Base-by-base conservation (phyloP, 2,113 vertebrate species). In the Psilopsiagon aymara region DNA sequence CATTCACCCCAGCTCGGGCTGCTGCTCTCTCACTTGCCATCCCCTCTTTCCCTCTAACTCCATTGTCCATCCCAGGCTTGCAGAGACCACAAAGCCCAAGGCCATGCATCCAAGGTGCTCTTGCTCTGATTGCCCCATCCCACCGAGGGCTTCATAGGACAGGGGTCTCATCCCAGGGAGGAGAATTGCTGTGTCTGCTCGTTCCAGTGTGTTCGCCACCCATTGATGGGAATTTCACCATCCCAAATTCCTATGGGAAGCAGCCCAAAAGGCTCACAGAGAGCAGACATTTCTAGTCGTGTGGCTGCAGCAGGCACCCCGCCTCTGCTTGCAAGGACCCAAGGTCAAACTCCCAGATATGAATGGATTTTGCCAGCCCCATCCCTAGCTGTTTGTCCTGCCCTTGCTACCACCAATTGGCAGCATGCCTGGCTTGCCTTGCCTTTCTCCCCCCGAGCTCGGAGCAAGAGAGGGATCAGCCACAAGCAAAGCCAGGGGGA, bases 121-220 rank as follows among this genome's bases (percentile, higher is more conserved):
- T 39, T 16, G 73, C 73, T 68, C 9, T 0, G 21, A 47, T 59
- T 3, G 4, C 28, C 10, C 39, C 55, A 1, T 1, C 35, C 57
- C 80, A 17, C 35, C 2, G 4, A n/a, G 60, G 39, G 27, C 20
- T 85, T 43, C 57, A 41, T 0, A 0, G 75, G 19, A 17, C 47
- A 33, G 31, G 33, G n/a, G 35, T 80, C 28, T 51, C 1, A 2
- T 17, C 20, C 41, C 7, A 7, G 37, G 35, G 5, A 29, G 62
- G 39, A 55, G 18, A 1, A 13, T 14, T 28, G 29, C 62, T 16
- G 8, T 25, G 39, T 10, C 63, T 90, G 66, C 64, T 79, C 66
- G 5, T 17, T 87, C 89, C 71, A 75, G n/a, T 33, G 44, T 39
- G 4, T 51, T 67, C 67, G 39, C 8, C 49, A 20, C 24, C 49